Conservation (phyloP, 1,140 invertebrate species). For the Drosophila ohnishii region DNA sequence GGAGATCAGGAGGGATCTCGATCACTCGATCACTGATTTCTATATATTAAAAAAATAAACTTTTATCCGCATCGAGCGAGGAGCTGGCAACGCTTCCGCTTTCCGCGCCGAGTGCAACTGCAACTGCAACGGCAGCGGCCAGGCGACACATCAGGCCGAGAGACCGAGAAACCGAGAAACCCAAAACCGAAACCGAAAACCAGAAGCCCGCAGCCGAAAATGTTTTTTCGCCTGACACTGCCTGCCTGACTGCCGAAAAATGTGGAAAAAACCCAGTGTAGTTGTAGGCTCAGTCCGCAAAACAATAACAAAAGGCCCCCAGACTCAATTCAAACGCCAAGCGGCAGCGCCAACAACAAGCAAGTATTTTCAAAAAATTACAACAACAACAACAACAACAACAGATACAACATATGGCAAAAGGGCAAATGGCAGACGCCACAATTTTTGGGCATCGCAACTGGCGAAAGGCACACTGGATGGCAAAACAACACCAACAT, state of each 20-base stretch:
- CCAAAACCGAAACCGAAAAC: constrained; percentile 55
- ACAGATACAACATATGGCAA: constrained; percentile 20
- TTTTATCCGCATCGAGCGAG: constrained; percentile 37
- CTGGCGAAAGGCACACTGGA: constrained; percentile 59
- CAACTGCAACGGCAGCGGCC: constrained; percentile 67
- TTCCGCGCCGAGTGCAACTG: constrained; percentile 75
- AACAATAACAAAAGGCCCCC: constrained; percentile 30
- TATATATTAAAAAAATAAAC: background rate
- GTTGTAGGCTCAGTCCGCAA: constrained; percentile 9
- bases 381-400: constrained; percentile 34
- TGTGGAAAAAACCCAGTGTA: constrained; percentile 25
- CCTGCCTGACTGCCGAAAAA: constrained; percentile 65
- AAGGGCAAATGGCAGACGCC: constrained; percentile 59
- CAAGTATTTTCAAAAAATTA: constrained; percentile 49
- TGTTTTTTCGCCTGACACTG: constrained; percentile 46
- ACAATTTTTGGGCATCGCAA: constrained; percentile 68
- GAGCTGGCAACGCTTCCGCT: constrained; percentile 67
- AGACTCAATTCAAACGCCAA: constrained; percentile 60
- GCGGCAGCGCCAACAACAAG: constrained; percentile 25
- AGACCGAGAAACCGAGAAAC: constrained; percentile 51
- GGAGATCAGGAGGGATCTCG: constrained; percentile 5
- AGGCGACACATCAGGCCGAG: constrained; percentile 59
- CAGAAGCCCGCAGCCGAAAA: constrained; percentile 60
- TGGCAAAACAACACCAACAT: constrained; percentile 38
- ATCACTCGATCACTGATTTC: background rate